Conservation (phyloP, 2,113 vertebrate genomes). For the Semnornis frantzii region DNA sequence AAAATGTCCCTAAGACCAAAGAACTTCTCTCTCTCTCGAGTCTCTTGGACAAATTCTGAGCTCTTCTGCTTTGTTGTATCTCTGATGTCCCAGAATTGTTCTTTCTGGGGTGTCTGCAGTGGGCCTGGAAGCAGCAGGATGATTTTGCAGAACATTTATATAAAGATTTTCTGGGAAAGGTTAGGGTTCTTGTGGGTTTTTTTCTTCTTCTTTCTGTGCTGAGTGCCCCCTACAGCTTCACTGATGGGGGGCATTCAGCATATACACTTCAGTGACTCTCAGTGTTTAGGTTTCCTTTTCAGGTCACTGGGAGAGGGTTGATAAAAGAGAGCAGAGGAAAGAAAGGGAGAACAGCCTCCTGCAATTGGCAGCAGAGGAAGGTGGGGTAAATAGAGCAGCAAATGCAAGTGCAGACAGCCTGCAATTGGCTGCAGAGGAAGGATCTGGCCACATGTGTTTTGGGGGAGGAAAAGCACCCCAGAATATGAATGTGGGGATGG, state of each 20-base stretch:
- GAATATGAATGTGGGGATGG: background rate
- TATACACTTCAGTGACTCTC: conserved; percentile 42
- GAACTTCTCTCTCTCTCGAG: background rate
- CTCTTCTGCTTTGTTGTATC: background rate
- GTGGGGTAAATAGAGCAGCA: background rate
- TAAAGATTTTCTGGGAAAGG: conserved; percentile 50
- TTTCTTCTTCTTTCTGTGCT: conserved; percentile 5
- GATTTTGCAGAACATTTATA: conserved; percentile 50
- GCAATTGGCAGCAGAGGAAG: background rate
- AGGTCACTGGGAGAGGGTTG: conserved; percentile 46
- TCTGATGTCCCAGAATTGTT: conserved; percentile 39
- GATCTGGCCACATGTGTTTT: background rate
- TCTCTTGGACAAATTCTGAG: background rate
- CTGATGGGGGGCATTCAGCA: conserved; percentile 53
- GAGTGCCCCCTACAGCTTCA: conserved; percentile 50
- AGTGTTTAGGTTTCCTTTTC: conserved; percentile 46
- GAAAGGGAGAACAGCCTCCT: conserved; percentile 2
- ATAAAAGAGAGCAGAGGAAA: conserved; percentile 55
- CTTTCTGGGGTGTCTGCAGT: conserved; percentile 17
- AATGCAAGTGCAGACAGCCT: background rate
- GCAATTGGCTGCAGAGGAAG: background rate
- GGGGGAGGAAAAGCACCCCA: background rate
- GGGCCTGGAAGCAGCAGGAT: conserved; percentile 46
- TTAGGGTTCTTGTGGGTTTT: background rate
- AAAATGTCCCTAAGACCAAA: conserved; percentile 46